Conservation (phyloP, 2,888 invertebrate species). For the Zaprionus bogoriensis region DNA sequence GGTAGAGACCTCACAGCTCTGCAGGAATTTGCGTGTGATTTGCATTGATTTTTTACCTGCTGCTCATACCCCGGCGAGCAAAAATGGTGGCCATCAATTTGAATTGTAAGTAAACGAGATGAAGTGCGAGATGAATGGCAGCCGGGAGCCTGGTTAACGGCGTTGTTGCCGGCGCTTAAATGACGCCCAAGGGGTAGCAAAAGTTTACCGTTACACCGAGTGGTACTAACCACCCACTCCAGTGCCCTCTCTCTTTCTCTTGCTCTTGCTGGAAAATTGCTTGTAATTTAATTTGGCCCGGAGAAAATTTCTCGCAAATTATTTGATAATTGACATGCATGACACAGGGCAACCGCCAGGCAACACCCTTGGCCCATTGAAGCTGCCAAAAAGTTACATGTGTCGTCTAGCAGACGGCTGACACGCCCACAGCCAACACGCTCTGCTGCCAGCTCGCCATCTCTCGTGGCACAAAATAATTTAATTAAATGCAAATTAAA, state of each 20-base stretch:
- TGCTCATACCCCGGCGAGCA: neutral
- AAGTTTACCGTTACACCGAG: neutral
- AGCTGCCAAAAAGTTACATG: conserved; percentile 17
- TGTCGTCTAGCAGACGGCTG: neutral
- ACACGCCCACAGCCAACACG: neutral
- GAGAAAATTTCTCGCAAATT: conserved; percentile 43
- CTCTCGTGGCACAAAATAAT: conserved; percentile 49
- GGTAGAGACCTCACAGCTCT: too few species aligned
- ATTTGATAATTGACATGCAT: conserved; percentile 55
- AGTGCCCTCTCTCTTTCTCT: neutral
- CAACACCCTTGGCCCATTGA: conserved; percentile 9
- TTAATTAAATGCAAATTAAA: conserved; percentile 79
- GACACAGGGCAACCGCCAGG: neutral
- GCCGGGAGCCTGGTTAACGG: conserved; percentile 4
- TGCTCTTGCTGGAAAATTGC: conserved; percentile 13
- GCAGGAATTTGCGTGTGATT: conserved; percentile 22
- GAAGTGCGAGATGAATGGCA: neutral
- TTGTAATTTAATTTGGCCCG: conserved; percentile 53
- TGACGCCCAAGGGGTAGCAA: neutral
- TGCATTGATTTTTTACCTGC: conserved; percentile 21
- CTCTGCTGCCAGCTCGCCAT: too few species aligned
- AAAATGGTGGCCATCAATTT: conserved; percentile 69
- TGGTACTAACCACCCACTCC: neutral
- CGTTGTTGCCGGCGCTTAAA: conserved; percentile 7
- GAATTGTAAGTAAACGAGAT: conserved; percentile 58